phyloP scores from a whole-genome alignment of 92 coral and sea anemone genomes.

The Nematostella vectensis region DNA sequence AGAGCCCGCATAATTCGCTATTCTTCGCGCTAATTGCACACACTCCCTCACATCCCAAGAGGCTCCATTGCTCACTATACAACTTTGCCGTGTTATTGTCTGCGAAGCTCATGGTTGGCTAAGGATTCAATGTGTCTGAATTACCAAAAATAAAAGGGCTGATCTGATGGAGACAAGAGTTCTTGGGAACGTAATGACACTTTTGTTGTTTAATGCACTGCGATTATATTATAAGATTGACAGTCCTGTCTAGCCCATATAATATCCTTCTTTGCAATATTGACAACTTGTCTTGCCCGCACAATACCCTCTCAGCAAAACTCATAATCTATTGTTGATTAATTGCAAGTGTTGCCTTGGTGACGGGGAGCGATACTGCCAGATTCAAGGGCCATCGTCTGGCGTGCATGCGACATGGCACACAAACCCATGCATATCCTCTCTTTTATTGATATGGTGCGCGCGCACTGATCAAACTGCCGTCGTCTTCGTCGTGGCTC shows the following conservation, averaged over 20 bases:
- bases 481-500: too few relatives aligned
- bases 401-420: background rate
- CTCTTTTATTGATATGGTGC: background rate
- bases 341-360: constrained; percentile 7
- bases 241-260: background rate
- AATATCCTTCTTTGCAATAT: constrained; percentile 5
- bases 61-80: background rate
- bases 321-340: constrained; percentile 12
- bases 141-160: background rate
- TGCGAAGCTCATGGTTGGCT: background rate
- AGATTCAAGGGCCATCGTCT: background rate
- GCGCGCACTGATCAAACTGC: background rate
- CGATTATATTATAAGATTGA: background rate
- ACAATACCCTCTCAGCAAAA: constrained; percentile 24
- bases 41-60: background rate
- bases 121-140: background rate
- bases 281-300: constrained; percentile 14
- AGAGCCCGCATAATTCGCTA: constrained; percentile 9
- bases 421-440: too few relatives aligned
- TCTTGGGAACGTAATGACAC: background rate
- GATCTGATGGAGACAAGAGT: background rate
- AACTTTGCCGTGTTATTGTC: background rate
- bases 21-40: constrained; percentile 4
- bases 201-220: constrained; percentile 2
- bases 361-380: constrained; percentile 2